Evolutionary conservation across 2,888 invertebrate genomes (phyloP), one percentile per base, ranked within the genome.

Genomic region (Dexiosoma caninum): DNA sequence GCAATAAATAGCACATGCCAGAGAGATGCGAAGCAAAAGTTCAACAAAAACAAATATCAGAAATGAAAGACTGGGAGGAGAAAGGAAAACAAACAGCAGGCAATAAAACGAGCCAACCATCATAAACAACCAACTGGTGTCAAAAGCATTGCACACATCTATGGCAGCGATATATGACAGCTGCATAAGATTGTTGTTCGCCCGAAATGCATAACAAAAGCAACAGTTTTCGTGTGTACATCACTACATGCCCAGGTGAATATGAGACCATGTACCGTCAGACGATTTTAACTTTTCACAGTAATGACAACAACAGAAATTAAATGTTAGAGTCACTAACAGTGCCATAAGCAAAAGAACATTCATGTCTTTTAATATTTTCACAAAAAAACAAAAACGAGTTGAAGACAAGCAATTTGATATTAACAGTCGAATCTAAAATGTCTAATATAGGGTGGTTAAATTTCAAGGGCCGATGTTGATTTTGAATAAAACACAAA

Each of bases 81-180:
- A 67, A 60, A 55, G 59, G 23, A 46, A 79, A 62, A 72, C 27
- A 67, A 49, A 23, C 16, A 69, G 40, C 16, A 64, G 59, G 60
- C 51, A 66, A 59, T 42, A 64, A 10, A 70, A 70, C 57, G 60
- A 57, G 59, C 79, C 75, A 51, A 66, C 37, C 44, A 70, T 60
- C 67, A 66, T 37, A 69, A 59, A 75, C 59, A 70, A 60, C 53
- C 35, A 67, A n/a, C 27, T 30, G 19, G 16, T 12, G 37, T 8
- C 2, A 23, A 14, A 62, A 46, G 12, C 40, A 62, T 10, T 35
- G n/a, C 57, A 59, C 66, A 49, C 2, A 32, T 32, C 21, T 32
- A 10, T 32, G 12, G 35, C n/a, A 53, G 42, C 53, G 14, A 35
- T 44, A 62, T 6, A 23, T 23, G 49, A 32, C 7, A 51, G 16